Evolutionary conservation across 2,888 invertebrate genomes (phyloP), one percentile per base, ranked within the genome.

Genomic region (Cerastoderma edule): DNA sequence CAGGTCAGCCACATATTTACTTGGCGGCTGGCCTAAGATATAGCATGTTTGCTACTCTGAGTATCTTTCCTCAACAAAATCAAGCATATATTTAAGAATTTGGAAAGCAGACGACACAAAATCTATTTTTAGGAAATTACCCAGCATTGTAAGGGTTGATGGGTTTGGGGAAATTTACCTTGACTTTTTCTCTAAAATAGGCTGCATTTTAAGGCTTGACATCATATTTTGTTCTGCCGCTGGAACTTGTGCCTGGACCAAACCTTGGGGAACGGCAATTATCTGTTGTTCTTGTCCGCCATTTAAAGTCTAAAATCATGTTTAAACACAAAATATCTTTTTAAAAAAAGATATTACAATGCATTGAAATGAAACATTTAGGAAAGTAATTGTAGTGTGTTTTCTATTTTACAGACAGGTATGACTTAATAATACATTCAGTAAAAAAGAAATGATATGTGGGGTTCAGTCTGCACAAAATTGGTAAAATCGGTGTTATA

Each of bases 161-260:
- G 50, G 50, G 6, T 50, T n/a, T 16, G 22, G 6, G 6, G 22
- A 22, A 50, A 50, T n/a, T n/a, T n/a, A n/a, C n/a, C n/a, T 6
- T n/a, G 22, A 50, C 50, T 6, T 10, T 13, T 50, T 50, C 10
- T 13, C 10, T 10, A n/a, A 6, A 50, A 50, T 22, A 16, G 50
- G 10, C 22, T 50, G 22, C 50, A n/a, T 19, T 6, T 32, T 28
- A 2, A 56, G 30, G n/a, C 56, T 56, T 2, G 56, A n/a, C 56
- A 56, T 56, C 56, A 56, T 56, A 19, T 56, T 56, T 56, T 56
- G 56, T 56, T 19, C 56, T 32, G 30, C 32, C 10, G 56, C 32
- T 19, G 3, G 10, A 6, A 54, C 54, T 54, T 54, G 24, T 48
- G n/a, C 48, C n/a, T 48, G n/a, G n/a, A n/a, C n/a, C n/a, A n/a